Evolutionary conservation across 1,140 invertebrate genomes (phyloP).

Genomic region (Drosophila pachea): DNA sequence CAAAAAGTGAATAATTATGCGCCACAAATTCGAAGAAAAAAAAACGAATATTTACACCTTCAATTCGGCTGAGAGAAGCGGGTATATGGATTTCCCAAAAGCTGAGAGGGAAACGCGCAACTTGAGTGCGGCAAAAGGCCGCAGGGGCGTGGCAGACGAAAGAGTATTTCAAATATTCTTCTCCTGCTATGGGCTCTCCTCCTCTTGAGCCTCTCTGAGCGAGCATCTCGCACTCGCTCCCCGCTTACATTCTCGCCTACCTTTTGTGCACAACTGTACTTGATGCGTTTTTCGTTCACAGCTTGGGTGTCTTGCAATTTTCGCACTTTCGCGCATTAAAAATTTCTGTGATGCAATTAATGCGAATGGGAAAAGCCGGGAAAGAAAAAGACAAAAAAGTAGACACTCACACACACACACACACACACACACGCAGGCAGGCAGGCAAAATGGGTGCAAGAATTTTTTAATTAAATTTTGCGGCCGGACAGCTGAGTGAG

Average conservation of each 20-base stretch:
- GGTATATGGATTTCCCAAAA: background rate
- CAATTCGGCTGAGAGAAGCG: constrained; percentile 39
- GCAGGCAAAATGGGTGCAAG: constrained; percentile 68
- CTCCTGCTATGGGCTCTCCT: too few species aligned
- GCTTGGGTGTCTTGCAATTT: constrained; percentile 66
- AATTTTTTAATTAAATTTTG: constrained; percentile 76
- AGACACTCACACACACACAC: too few species aligned
- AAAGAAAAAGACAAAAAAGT: constrained; percentile 8
- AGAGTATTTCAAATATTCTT: too few species aligned
- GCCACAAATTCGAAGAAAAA: constrained; percentile 35
- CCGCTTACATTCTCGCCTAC: background rate
- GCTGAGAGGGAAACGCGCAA: too few species aligned
- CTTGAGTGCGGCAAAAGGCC: too few species aligned
- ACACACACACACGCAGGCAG: too few species aligned
- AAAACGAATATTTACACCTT: constrained; percentile 64
- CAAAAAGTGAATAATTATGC: constrained; percentile 70
- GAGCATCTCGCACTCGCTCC: background rate
- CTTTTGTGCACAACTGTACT: constrained; percentile 43
- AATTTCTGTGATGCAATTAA: constrained; percentile 76
- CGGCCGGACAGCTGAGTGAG: constrained; percentile 71
- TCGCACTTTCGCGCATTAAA: constrained; percentile 75
- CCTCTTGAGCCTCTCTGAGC: background rate
- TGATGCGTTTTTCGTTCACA: constrained; percentile 55
- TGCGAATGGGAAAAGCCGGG: constrained; percentile 41
- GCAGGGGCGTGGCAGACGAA: too few species aligned